Base-by-base conservation (phyloP, 2,113 vertebrate genomes). In the Excalfactoria chinensis region DNA sequence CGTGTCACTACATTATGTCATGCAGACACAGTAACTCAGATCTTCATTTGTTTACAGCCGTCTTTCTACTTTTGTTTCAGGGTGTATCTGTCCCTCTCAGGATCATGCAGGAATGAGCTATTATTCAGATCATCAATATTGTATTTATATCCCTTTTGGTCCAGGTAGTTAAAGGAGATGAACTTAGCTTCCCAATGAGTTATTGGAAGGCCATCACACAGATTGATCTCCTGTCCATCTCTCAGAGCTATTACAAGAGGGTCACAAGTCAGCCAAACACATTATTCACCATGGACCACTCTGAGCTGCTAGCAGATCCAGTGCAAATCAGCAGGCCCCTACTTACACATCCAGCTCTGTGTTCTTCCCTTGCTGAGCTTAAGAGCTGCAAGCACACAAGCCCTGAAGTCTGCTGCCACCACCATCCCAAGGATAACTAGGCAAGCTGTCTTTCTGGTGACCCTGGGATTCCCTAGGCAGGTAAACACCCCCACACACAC, bases 31-130 rank as follows among this genome's bases (percentile, higher is more conserved):
- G 48, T 10, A 84, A 70, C 59, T 91, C 41, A 78, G 40, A 60
- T 66, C 62, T 84, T 81, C 23, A 22, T 69, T 84, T 84, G 63
- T n/a, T 82, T 79, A 91, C 75, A 48, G 26, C 41, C 37, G 35
- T 56, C 69, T 72, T 64, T 68, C 1, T 63, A 84, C 62, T 86
- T 93, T 77, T 67, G 67, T 73, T 93, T 91, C 67, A 89, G 67
- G 22, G 40, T 30, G n/a, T 26, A n/a, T 12, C 25, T 72, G 49
- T 19, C 30, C 62, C 26, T 71, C 58, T 72, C 5, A 0, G 15
- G 30, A 74, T 91, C 67, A 68, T 77, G 69, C 49, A 62, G 70
- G 35, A 87, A 79, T 34, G 22, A n/a, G 14, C 22, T n/a, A 67
- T 92, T 89, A 75, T 69, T 25, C 60, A 55, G 59, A 86, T 82